Evolutionary conservation across 2,888 invertebrate species (phyloP).

Genomic region (Caenorhabditis becei): DNA sequence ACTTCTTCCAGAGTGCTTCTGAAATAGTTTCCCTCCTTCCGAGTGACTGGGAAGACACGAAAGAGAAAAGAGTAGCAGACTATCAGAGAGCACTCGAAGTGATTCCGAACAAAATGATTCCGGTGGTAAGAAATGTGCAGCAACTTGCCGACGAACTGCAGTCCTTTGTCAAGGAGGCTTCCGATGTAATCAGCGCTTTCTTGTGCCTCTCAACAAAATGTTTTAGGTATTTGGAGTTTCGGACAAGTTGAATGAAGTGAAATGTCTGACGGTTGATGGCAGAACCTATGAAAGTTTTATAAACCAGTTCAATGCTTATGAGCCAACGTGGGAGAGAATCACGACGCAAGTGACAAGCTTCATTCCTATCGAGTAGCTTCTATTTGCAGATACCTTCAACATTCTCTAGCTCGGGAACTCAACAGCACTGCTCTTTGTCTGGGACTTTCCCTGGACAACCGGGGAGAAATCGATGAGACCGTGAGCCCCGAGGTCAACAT

Average conservation of each 20-base stretch:
- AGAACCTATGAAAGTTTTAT: slow-evolving; percentile 60
- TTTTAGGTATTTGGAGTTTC: slow-evolving; percentile 61
- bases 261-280: slow-evolving; percentile 52
- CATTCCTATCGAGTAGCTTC: too few species aligned
- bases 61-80: slow-evolving; percentile 71
- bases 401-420: slow-evolving; percentile 62
- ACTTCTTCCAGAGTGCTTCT: slow-evolving; percentile 45
- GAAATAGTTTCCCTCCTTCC: slow-evolving; percentile 74
- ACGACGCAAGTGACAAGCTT: slow-evolving; percentile 60
- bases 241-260: slow-evolving; percentile 37
- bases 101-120: slow-evolving; percentile 74
- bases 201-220: too few species aligned
- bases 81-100: slow-evolving; percentile 74
- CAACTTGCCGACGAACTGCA: slow-evolving; percentile 72
- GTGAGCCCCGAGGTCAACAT: slow-evolving; percentile 41
- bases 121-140: slow-evolving; percentile 73
- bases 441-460: slow-evolving; percentile 55
- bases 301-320: slow-evolving; percentile 58
- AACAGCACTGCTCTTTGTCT: slow-evolving; percentile 63
- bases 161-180: slow-evolving; percentile 69
- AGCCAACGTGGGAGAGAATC: slow-evolving; percentile 66
- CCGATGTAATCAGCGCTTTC: slow-evolving; percentile 42
- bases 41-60: slow-evolving; percentile 77
- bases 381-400: slow-evolving; percentile 60
- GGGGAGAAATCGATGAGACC: slow-evolving; percentile 54